Conservation (phyloP, 2,797 vertebrate species). For the Acomys russatus region DNA sequence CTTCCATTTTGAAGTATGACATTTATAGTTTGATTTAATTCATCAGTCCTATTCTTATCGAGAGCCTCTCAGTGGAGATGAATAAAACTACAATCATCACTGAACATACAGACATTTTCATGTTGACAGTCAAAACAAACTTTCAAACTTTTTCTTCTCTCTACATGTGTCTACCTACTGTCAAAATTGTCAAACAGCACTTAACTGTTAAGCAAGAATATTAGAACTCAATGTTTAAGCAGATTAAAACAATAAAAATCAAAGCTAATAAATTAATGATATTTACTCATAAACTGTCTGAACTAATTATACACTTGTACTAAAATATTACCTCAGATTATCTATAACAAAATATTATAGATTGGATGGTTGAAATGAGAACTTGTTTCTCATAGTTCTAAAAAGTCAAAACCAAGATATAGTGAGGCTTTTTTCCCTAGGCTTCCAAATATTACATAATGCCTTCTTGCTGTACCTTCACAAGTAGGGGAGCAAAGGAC, state of each 20-base stretch:
- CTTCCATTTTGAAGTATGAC: too few relatives aligned
- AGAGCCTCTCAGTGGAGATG: too few relatives aligned
- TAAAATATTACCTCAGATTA: background rate
- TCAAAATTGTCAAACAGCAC: background rate
- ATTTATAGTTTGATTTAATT: too few relatives aligned
- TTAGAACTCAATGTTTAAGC: background rate
- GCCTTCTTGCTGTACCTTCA: background rate
- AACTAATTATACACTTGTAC: background rate
- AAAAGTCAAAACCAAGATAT: background rate
- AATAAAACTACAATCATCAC: too few relatives aligned
- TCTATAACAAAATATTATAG: background rate
- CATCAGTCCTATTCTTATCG: too few relatives aligned
- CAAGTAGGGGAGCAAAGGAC: background rate
- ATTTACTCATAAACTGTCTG: background rate
- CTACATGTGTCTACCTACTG: background rate
- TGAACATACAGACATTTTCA: too few relatives aligned
- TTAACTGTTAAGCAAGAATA: background rate
- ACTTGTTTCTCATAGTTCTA: background rate
- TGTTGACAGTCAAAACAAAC: background rate
- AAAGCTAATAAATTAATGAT: background rate
- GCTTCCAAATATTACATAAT: background rate
- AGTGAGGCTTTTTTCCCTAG: background rate
- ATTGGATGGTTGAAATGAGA: background rate
- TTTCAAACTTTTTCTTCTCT: background rate
- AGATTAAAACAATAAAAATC: background rate